Conservation (phyloP, 2,888 invertebrate genomes). For the Epinotia bilunana region DNA sequence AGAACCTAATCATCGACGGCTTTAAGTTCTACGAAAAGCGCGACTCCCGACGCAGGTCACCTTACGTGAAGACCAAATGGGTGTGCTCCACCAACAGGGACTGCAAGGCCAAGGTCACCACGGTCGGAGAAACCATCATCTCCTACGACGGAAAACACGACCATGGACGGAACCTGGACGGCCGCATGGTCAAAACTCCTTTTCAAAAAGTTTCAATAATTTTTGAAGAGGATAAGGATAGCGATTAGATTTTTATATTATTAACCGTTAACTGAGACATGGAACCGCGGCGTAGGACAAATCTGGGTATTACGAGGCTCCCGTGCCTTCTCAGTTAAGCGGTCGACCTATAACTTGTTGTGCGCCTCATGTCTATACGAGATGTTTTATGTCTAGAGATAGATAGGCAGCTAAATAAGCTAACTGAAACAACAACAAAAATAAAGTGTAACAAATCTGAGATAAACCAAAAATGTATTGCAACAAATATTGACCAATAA, state of each 20-base stretch:
- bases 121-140: slow-evolving; percentile 46
- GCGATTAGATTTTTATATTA: slow-evolving; percentile 1
- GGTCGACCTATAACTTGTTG: no score
- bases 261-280: background rate
- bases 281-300: no score
- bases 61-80: slow-evolving; percentile 50
- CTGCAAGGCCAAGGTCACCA: slow-evolving; percentile 50
- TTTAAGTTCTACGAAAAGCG: slow-evolving; percentile 51
- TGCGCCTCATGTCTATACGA: no score
- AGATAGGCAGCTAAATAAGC: no score
- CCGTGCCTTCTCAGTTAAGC: no score
- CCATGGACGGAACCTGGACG: slow-evolving; percentile 36
- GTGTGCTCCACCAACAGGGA: slow-evolving; percentile 50
- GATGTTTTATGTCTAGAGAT: no score
- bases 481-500: background rate
- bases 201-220: background rate
- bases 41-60: slow-evolving; percentile 46
- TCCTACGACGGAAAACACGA: slow-evolving; percentile 37
- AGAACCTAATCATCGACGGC: slow-evolving; percentile 50
- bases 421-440: background rate
- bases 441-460: background rate
- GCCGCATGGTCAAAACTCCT: slow-evolving; percentile 14
- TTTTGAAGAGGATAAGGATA: slow-evolving; percentile 16
- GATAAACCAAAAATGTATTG: background rate
- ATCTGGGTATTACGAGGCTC: no score